Evolutionary conservation across 2,888 invertebrate genomes (phyloP).

Genomic region (Oligia strigilis): DNA sequence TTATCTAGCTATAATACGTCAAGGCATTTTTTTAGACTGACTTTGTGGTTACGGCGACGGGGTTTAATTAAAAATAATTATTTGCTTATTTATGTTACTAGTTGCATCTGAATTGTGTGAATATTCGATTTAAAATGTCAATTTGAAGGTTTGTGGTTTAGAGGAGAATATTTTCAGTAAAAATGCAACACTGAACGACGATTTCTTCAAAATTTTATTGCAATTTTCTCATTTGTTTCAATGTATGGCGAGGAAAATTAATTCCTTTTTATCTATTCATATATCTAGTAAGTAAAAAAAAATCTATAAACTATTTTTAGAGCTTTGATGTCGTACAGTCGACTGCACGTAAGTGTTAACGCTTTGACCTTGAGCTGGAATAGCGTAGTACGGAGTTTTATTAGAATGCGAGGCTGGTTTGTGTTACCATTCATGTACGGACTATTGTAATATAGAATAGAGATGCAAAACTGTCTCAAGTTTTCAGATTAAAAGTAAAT

Average conservation of each 20-base stretch:
- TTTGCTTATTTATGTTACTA: slow-evolving; percentile 20
- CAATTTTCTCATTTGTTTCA: not conserved
- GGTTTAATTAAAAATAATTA: slow-evolving; percentile 37
- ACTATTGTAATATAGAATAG: not conserved
- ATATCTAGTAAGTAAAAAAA: not conserved
- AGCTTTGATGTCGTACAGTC: not conserved
- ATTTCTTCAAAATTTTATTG: not conserved
- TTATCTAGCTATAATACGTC: slow-evolving; percentile 51
- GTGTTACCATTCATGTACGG: not conserved
- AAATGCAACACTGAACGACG: no score
- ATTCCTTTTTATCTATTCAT: not conserved
- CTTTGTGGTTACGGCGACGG: slow-evolving; percentile 55
- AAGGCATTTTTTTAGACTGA: slow-evolving; percentile 56
- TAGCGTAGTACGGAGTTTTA: not conserved
- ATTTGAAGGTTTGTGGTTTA: slow-evolving; percentile 15
- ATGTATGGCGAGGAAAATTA: not conserved
- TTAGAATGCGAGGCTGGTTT: not conserved
- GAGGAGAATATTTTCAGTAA: not conserved
- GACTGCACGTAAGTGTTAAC: not conserved
- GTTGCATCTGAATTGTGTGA: slow-evolving; percentile 3
- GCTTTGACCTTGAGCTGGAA: not conserved
- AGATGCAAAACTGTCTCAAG: not conserved
- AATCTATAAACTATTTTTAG: not conserved
- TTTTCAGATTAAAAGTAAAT: not conserved
- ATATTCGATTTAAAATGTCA: slow-evolving; percentile 17